phyloP scores from a whole-genome alignment of 2,888 invertebrate species.

The Drosophila putrida region DNA sequence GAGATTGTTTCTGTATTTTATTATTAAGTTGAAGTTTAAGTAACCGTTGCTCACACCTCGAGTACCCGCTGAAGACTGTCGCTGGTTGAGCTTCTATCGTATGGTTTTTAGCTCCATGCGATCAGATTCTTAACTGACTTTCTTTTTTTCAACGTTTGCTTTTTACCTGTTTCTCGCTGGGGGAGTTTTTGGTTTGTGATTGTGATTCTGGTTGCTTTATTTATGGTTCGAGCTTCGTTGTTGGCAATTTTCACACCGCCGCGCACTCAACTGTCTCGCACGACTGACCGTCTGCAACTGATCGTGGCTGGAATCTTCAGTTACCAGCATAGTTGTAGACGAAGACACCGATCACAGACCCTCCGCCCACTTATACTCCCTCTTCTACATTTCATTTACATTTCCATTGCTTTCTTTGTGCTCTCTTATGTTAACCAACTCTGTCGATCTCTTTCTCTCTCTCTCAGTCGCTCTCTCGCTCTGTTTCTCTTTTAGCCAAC shows the following conservation, averaged over 20 bases:
- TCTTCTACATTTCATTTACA: slow-evolving; percentile 42
- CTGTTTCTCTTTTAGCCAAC: slow-evolving; percentile 32
- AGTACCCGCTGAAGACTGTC: slow-evolving; percentile 82
- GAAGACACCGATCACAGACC: slow-evolving; percentile 21
- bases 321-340: slow-evolving; percentile 82
- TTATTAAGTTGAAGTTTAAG: slow-evolving; percentile 9
- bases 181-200: slow-evolving; percentile 65
- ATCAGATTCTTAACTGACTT: slow-evolving; percentile 72
- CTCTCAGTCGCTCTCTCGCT: not conserved
- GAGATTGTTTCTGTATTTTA: slow-evolving; percentile 9
- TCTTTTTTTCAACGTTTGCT: slow-evolving; percentile 61
- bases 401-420: slow-evolving; percentile 69
- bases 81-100: slow-evolving; percentile 78
- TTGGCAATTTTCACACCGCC: slow-evolving; percentile 74
- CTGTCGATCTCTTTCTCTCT: slow-evolving; percentile 7
- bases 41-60: slow-evolving; percentile 68
- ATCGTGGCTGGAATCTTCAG: slow-evolving; percentile 77
- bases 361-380: slow-evolving; percentile 23
- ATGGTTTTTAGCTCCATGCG: slow-evolving; percentile 76
- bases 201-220: slow-evolving; percentile 57
- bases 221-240: slow-evolving; percentile 57
- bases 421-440: slow-evolving; percentile 38
- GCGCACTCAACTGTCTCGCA: slow-evolving; percentile 83
- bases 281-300: slow-evolving; percentile 84
- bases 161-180: slow-evolving; percentile 71